A percentile compares a stretch with the other conserved stretches of the same genome.
Conservation (phyloP, 30 jellyfish, hydroid and myxozoan genomes). For the Phacellophora camtschatica region DNA sequence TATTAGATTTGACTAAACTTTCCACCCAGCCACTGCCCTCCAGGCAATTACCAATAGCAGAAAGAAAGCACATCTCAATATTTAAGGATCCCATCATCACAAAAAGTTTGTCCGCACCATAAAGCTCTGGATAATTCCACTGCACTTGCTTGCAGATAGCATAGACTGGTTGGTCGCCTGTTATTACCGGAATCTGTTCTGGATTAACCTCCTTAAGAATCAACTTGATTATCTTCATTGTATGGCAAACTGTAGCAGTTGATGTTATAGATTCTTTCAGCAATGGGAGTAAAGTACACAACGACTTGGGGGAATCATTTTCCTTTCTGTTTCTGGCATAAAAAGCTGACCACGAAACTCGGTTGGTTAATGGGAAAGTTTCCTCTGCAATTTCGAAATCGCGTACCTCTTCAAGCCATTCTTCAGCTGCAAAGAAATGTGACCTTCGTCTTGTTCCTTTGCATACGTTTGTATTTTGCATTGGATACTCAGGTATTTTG, state of each 20-base stretch:
- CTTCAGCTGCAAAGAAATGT: neutral
- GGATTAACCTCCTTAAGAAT: neutral
- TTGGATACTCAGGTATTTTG: neutral
- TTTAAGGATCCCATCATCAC: slow-evolving; percentile 73
- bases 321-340: neutral
- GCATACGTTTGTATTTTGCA: neutral
- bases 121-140: slow-evolving; percentile 41
- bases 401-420: neutral
- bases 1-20: slow-evolving; percentile 6
- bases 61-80: slow-evolving; percentile 22
- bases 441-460: neutral
- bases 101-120: slow-evolving; percentile 28
- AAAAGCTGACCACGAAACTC: slow-evolving; percentile 28
- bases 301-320: slow-evolving; percentile 7
- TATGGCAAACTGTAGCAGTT: neutral
- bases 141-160: slow-evolving; percentile 16
- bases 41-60: slow-evolving; percentile 58
- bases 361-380: neutral
- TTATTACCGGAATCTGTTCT: neutral
- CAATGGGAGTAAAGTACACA: neutral
- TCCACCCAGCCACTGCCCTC: slow-evolving; percentile 68
- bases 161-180: no score
- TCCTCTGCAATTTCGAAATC: neutral
- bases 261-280: neutral
- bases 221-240: neutral